These are phyloP conservation scores for Ptiloglossa arizonensis DNA, from an alignment of 1,140 invertebrate species.

Conservation along the genomic window DNA sequence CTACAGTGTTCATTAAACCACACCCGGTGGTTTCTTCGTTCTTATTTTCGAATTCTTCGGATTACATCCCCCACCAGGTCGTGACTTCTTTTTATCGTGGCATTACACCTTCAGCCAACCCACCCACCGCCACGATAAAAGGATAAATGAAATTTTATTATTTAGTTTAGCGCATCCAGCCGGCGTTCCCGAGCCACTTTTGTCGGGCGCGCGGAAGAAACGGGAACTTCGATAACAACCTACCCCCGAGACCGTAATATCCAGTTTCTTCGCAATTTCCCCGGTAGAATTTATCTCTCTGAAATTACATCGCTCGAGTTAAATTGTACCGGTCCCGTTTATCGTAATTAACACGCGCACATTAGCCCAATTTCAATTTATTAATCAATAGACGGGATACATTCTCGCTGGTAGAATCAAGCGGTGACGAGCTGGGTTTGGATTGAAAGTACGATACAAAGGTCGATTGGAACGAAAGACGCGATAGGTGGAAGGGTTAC, in stretches of 20 bases:
- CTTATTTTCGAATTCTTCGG: not conserved
- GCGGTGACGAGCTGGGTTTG: too few relatives aligned
- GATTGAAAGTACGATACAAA: too few relatives aligned
- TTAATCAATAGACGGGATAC: not conserved
- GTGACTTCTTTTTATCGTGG: not conserved
- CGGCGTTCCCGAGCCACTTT: too few relatives aligned
- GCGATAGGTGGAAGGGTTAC: too few relatives aligned
- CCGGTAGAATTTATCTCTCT: not conserved
- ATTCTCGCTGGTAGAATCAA: not conserved
- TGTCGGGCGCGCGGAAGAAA: too few relatives aligned
- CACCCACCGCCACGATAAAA: too few relatives aligned
- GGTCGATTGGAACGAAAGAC: too few relatives aligned
- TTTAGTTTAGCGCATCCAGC: too few relatives aligned
- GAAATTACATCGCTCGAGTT: not conserved
- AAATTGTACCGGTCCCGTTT: not conserved
- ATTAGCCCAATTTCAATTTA: not conserved
- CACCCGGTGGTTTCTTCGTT: not conserved
- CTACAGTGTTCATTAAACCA: not conserved
- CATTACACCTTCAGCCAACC: too few relatives aligned
- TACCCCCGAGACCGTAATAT: not conserved
- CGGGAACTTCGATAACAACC: too few relatives aligned
- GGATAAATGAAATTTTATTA: conserved; percentile 4
- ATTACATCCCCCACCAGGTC: not conserved
- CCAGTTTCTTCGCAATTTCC: too few relatives aligned
- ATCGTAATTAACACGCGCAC: not conserved